These are phyloP conservation scores for Pseudocheirus occidentalis DNA, from an alignment of 2,797 vertebrate genomes.

Conservation along the genomic window DNA sequence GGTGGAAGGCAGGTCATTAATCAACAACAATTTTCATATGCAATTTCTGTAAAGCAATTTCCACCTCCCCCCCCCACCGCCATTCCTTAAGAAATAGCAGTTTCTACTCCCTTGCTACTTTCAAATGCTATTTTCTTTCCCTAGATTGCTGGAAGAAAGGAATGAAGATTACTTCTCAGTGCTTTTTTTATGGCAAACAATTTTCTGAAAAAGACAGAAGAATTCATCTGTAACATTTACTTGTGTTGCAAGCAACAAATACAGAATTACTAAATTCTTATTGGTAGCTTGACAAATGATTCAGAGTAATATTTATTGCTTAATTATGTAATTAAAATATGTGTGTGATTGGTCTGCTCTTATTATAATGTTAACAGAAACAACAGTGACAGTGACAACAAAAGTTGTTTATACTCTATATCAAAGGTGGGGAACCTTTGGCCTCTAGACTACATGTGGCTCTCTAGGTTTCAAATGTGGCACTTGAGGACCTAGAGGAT, in stretches of 20 bases:
- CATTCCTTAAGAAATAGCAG: not conserved
- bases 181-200: not conserved
- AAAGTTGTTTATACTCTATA: not conserved
- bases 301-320: not conserved
- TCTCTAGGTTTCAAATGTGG: no score
- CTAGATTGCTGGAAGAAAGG: not conserved
- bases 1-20: not conserved
- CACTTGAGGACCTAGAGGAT: no score
- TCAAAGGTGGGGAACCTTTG: not conserved
- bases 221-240: not conserved
- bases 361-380: not conserved
- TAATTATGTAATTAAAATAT: not conserved
- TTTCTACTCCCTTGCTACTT: not conserved
- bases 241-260: not conserved
- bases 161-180: not conserved
- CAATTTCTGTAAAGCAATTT: not conserved
- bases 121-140: not conserved
- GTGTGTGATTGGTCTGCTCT: not conserved
- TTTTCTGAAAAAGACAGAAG: not conserved
- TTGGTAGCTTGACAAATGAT: not conserved
- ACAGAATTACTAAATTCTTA: not conserved
- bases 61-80: not conserved
- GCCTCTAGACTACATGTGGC: no score
- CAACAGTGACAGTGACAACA: not conserved
- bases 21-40: not conserved